Base-by-base conservation (phyloP, 2,797 vertebrate genomes). In the Molothrus ater region DNA sequence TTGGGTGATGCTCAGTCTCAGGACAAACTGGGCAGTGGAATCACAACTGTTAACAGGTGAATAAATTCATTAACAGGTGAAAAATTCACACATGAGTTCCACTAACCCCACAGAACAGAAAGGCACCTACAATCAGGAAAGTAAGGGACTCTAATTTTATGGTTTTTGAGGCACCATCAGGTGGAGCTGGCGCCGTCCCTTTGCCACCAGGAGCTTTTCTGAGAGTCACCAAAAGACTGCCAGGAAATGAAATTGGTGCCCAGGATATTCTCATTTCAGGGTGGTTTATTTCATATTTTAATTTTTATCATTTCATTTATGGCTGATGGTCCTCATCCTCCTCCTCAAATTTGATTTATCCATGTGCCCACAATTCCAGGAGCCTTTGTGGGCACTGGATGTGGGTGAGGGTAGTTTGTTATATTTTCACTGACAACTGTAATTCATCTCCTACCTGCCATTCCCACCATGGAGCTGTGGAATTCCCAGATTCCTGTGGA, bases 31-130 rank as follows among this genome's bases (percentile, higher is more conserved):
- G 16, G 24, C 17, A 34, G 38, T 2, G 31, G 34, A 54, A 22
- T 19, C 9, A 16, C 45, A 36, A 36, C 36, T 36, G 9, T 36
- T 8, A 56, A 26, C 9, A 57, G 43, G 25, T 40, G 50, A 54
- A 72, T 29, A 82, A 51, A 60, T 72, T 48, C 17, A 72, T 60
- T 29, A 65, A 28, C 7, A 43, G 34, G 7, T 36, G 25, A 73
- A 25, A 6, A 70, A 65, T 22, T 13, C 21, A 11, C 4, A 2
- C 4, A 6, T 1, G 15, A 34, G 14, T 13, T 3, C 1, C 50
- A 28, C 8, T 2, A 2, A 5, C 2, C 7, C 24, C 57, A 12
- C 31, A 21, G 25, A 7, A 21, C 32, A 57, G 57, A 36, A 63
- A 48, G n/a, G 3, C 63, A 54, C 11, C 19, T 15, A 18, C 24